Evolutionary conservation across 1,140 invertebrate genomes (phyloP).

Genomic region (Zaprionus nigranus): DNA sequence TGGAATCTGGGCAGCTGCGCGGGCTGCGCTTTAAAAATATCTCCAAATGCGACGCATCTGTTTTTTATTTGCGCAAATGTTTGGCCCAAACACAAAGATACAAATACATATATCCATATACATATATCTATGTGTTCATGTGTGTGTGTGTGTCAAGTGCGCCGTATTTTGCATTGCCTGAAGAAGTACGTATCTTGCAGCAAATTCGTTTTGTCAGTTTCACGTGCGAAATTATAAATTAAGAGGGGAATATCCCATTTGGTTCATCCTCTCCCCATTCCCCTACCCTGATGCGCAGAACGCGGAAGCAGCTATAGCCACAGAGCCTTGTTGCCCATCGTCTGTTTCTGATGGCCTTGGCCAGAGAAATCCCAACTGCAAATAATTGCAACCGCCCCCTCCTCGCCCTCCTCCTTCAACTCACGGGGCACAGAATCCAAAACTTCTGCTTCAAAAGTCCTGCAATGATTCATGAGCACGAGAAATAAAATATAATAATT

Average conservation of each 20-base stretch:
- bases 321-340: slow-evolving; percentile 12
- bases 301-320: slow-evolving; percentile 50
- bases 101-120: slow-evolving; percentile 27
- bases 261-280: slow-evolving; percentile 15
- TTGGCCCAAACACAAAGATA: slow-evolving; percentile 50
- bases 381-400: slow-evolving; percentile 76
- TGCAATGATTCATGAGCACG: not conserved
- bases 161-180: slow-evolving; percentile 40
- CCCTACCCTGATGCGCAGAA: not conserved
- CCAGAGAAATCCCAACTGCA: slow-evolving; percentile 62
- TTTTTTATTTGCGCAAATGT: slow-evolving; percentile 72
- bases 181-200: slow-evolving; percentile 28
- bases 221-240: slow-evolving; percentile 82
- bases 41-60: slow-evolving; percentile 59
- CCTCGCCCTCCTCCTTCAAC: not conserved
- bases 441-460: slow-evolving; percentile 19
- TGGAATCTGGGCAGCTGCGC: slow-evolving; percentile 46
- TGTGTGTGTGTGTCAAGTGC: slow-evolving; percentile 52
- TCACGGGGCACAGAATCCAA: slow-evolving; percentile 2
- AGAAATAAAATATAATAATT: not conserved
- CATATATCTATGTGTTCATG: not conserved
- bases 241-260: slow-evolving; percentile 38
- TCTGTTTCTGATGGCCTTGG: slow-evolving; percentile 51
- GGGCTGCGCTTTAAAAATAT: slow-evolving; percentile 33
- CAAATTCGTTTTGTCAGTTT: slow-evolving; percentile 70